Conservation (phyloP, 2,113 vertebrate genomes). For the Leiothrix lutea region DNA sequence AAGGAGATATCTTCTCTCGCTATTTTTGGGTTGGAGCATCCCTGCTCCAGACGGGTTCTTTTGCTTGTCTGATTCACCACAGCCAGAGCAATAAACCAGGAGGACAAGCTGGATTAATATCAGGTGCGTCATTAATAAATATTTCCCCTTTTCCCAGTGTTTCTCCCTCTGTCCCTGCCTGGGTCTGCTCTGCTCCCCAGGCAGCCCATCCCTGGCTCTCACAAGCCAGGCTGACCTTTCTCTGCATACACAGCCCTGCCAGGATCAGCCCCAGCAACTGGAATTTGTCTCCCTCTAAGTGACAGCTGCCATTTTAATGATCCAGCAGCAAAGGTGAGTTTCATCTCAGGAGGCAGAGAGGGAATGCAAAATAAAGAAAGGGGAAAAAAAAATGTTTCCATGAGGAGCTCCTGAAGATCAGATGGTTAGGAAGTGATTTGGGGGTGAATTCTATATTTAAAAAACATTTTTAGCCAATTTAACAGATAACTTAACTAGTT, state of each 20-base stretch:
- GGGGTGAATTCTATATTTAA: slow-evolving; percentile 36
- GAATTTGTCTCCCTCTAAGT: slow-evolving; percentile 36
- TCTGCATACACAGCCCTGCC: not conserved
- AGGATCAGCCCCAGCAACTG: slow-evolving; percentile 17
- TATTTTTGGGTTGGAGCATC: not conserved
- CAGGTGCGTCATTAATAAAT: not conserved
- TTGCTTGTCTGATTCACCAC: not conserved
- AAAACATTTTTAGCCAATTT: slow-evolving; percentile 7
- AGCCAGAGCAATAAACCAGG: not conserved
- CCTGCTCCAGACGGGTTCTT: rapidly evolving
- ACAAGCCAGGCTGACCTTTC: not conserved
- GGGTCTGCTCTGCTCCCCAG: not conserved
- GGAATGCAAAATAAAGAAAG: not conserved
- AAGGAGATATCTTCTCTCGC: not conserved
- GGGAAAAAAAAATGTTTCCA: not conserved
- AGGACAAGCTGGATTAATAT: not conserved
- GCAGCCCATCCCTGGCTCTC: not conserved
- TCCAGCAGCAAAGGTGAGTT: slow-evolving; percentile 8
- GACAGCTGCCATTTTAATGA: slow-evolving; percentile 48
- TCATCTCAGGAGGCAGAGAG: not conserved
- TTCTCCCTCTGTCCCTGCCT: not conserved
- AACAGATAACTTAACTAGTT: slow-evolving; percentile 46
- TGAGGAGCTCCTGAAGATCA: slow-evolving; percentile 15
- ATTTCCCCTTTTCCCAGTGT: not conserved
- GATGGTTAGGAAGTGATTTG: slow-evolving; percentile 20